Evolutionary conservation across 2,113 vertebrate species (phyloP), one percentile per base, ranked within the genome.

Genomic region (Phalacrocorax brasilianus): DNA sequence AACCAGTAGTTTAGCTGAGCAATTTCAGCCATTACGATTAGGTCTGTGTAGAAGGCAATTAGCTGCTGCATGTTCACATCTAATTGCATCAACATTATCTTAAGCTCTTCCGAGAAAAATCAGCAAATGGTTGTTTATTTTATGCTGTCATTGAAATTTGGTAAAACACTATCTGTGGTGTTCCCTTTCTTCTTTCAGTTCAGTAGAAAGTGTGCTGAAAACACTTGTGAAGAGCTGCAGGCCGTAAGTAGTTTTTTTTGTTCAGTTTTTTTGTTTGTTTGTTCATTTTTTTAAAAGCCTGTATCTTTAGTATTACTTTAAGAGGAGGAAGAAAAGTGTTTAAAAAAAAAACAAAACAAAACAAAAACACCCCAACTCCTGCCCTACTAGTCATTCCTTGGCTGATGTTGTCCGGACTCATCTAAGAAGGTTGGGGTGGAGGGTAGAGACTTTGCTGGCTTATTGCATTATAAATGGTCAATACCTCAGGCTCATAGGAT

Each of bases 191-290:
- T 47, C 23, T 97, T 97, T 85, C 97, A 99, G 99, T 97, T 99
- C 99, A 88, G 98, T 99, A 97, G 99, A 99, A 98, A 98, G 97
- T 80, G 98, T 99, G 95, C 97, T 99, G 97, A 99, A 99, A 98
- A 99, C 98, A 44, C 98, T 99, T 4, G 98, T 99, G 97, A 99
- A 99, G 98, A 99, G 97, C 98, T 99, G 99, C 98, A 98, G 99
- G 95, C 99, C 98, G 99, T 99, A 98, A 99, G 99, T 99, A 42
- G 42, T 42, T 42, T 42, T 42, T 2, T 15, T 26, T 33, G 6
- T 8, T 42, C 91, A 38, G 38, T 92, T 95, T 63, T 94, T 28
- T 38, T 38, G 38, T 42, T 42, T 42, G 2, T 15, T 26, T 33
- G 6, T 8, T 42, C 91, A 38, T 38, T 92, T 95, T 63, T 94